Evolutionary conservation across 2,113 vertebrate species (phyloP).

Genomic region (Edolisoma coerulescens): DNA sequence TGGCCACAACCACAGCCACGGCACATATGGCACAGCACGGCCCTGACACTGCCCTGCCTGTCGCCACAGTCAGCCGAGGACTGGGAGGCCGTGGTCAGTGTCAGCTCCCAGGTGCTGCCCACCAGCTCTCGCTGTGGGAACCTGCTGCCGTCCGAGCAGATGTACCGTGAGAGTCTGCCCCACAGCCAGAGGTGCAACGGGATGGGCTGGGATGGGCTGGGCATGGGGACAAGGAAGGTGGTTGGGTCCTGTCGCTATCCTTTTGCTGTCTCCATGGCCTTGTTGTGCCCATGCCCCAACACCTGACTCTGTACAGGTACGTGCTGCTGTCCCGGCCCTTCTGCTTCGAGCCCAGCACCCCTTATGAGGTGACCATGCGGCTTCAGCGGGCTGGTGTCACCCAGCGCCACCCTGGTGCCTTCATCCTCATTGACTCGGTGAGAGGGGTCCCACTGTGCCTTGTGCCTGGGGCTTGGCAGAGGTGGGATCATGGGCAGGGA

Average conservation of each 20-base stretch:
- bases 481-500: not conserved
- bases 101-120: constrained; percentile 75
- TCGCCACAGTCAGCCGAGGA: constrained; percentile 80
- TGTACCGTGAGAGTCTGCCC: constrained; percentile 77
- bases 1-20: fast-evolving
- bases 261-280: fast-evolving
- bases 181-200: constrained; percentile 57
- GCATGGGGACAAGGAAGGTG: not conserved
- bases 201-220: not conserved
- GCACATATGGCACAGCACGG: fast-evolving
- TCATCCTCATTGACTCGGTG: constrained; percentile 86
- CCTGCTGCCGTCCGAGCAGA: constrained; percentile 83
- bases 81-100: constrained; percentile 83
- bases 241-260: not conserved
- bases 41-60: not conserved
- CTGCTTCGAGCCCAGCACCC: constrained; percentile 84
- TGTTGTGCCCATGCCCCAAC: fast-evolving
- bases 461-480: not conserved
- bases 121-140: constrained; percentile 83
- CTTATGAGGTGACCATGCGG: constrained; percentile 74
- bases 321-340: constrained; percentile 82
- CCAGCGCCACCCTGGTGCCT: constrained; percentile 70
- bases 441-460: not conserved
- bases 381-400: constrained; percentile 77
- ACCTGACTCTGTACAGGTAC: constrained; percentile 51